A percentile compares a stretch with the other conserved stretches of the same genome.
phyloP scores from a whole-genome alignment of 2,888 invertebrate genomes.

The Herminia tarsipennalis region DNA sequence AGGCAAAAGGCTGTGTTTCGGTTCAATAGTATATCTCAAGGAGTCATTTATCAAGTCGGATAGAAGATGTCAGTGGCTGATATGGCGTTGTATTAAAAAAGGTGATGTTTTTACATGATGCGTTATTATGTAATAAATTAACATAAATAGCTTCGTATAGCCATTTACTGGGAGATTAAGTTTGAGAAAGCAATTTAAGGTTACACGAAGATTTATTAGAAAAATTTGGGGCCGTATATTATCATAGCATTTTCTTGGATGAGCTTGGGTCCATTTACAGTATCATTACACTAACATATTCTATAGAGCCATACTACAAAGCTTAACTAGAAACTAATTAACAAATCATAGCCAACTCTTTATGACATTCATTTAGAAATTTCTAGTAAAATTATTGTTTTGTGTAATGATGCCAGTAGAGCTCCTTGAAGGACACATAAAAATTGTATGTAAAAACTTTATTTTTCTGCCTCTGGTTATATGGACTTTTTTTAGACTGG shows the following conservation, averaged over 20 bases:
- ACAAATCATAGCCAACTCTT: no score
- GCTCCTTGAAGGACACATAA: no score
- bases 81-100: conserved; percentile 55
- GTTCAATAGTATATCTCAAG: conserved; percentile 17
- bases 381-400: no score
- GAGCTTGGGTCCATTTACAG: not conserved
- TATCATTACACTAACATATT: not conserved
- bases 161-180: conserved; percentile 19
- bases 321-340: no score
- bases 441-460: no score
- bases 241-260: conserved; percentile 1
- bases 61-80: conserved; percentile 64
- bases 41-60: conserved; percentile 69
- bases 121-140: conserved; percentile 21
- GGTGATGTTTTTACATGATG: conserved; percentile 48
- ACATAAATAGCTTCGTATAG: conserved; percentile 20
- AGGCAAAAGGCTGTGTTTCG: conserved; percentile 27
- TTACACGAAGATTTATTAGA: conserved; percentile 8
- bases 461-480: no score
- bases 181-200: conserved; percentile 12
- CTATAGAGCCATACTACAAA: no score
- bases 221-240: no score
- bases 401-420: no score
- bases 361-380: no score
- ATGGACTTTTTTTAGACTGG: no score